Evolutionary conservation across 1,140 invertebrate genomes (phyloP).

Genomic region (Ctenoplectra terminalis): DNA sequence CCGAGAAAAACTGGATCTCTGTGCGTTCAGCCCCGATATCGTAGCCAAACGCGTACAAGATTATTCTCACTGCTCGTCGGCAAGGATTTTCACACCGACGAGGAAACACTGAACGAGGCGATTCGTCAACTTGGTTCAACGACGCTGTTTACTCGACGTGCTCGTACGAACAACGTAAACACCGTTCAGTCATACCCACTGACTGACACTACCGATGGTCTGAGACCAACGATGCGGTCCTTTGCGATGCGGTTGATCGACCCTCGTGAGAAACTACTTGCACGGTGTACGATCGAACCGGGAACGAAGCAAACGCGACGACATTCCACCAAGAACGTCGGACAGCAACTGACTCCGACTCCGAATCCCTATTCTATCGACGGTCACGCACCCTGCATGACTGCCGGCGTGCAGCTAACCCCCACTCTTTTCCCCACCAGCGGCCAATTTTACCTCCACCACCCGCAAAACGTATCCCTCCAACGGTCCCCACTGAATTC

Average conservation of each 20-base stretch:
- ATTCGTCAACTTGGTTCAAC: too few relatives aligned
- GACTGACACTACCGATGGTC: neutral
- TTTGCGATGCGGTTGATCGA: neutral
- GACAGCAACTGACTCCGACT: constrained; percentile 68
- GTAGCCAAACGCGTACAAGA: too few relatives aligned
- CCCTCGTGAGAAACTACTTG: constrained; percentile 28
- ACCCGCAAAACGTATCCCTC: constrained; percentile 13
- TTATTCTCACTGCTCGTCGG: neutral
- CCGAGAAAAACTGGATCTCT: too few relatives aligned
- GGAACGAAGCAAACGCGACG: constrained; percentile 31
- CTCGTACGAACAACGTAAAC: constrained; percentile 13
- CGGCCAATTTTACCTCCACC: constrained; percentile 15
- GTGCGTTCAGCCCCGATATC: neutral
- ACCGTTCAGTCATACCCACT: constrained; percentile 52
- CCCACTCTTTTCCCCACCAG: constrained; percentile 18
- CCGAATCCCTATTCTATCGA: constrained; percentile 64
- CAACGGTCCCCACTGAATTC: constrained; percentile 18
- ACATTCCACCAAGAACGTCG: constrained; percentile 63
- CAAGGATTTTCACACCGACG: neutral
- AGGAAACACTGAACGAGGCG: neutral
- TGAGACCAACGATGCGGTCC: neutral
- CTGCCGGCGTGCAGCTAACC: constrained; percentile 63
- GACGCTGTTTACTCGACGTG: neutral
- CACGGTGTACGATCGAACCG: neutral
- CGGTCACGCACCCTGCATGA: constrained; percentile 70